Base-by-base conservation (phyloP, 2,888 invertebrate species). In the Xestobium rufovillosum region DNA sequence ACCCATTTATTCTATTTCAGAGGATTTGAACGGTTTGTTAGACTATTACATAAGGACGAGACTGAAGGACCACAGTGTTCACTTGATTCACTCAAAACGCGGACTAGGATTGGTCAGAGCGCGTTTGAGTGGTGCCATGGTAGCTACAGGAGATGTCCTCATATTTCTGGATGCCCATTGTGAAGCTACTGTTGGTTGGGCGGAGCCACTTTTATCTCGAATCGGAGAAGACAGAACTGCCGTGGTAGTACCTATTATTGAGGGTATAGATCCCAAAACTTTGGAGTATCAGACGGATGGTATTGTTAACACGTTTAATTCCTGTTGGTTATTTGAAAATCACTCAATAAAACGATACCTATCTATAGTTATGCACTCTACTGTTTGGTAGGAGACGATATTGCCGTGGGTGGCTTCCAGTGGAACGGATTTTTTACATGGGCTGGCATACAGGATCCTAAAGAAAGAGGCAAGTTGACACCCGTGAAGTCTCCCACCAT, bases 381-480 rank as follows among this genome's bases (percentile, higher is more conserved):
- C n/a, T n/a, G n/a, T n/a, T n/a, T n/a, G n/a, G n/a, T n/a, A n/a
- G n/a, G n/a, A n/a, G n/a, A 56, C 4, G 61, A 56, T 41, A 73
- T 70, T 47, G 73, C 84, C 75, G 76, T 87, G 19, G 86, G 88
- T 2, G 86, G 86, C 3, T 88, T 88, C 60, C 80, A 81, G 0
- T 91, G 91, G 81, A 78, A 78, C 44, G 90, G 95, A 0, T 91
- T 94, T 66, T 95, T 95, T 65, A 90, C 85, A 2, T 95, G 94
- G 94, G 83, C 90, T 41, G 76, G 81, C 43, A 75, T 86, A 27
- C 78, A 83, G 8, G 73, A 78, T 38, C 64, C 72, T n/a, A 80
- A 82, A 59, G 70, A 73, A 49, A 70, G 69, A 40, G 59, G 78
- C 1, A 68, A 77, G 6, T 71, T 74, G 2, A 73, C 72, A 1